Evolutionary conservation across 2,797 vertebrate species (phyloP).

Genomic region (Argyrosomus regius): DNA sequence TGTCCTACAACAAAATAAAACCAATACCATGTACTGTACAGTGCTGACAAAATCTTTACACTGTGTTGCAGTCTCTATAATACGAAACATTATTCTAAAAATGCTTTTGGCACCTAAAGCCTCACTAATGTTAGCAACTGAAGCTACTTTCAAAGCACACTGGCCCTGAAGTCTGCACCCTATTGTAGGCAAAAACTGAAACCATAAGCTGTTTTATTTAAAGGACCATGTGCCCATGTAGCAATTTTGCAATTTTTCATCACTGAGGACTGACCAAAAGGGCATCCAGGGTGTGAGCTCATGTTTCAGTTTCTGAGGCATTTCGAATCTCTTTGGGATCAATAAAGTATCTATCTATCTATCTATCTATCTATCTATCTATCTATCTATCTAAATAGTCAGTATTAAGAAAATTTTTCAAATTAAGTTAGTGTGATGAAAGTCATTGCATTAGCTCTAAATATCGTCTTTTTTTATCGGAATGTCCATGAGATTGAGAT

Average conservation of each 20-base stretch:
- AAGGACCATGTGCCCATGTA: slow-evolving; percentile 6
- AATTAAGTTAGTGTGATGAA: too few relatives aligned
- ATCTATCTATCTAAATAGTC: too few relatives aligned
- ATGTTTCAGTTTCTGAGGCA: background rate
- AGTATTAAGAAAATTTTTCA: too few relatives aligned
- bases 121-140: background rate
- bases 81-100: background rate
- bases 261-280: slow-evolving; percentile 10
- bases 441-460: background rate
- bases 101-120: background rate
- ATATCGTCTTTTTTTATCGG: background rate
- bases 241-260: slow-evolving; percentile 8
- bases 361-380: too few relatives aligned
- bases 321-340: too few relatives aligned
- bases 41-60: background rate
- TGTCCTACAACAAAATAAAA: background rate
- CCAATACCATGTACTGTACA: background rate
- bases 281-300: background rate
- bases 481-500: background rate
- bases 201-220: slow-evolving; percentile 4
- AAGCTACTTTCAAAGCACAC: background rate
- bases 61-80: background rate
- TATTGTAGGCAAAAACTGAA: slow-evolving; percentile 6
- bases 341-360: too few relatives aligned
- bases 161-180: background rate